Evolutionary conservation across 1,140 invertebrate genomes (phyloP).

Genomic region (Meloidogyne chitwoodi): DNA sequence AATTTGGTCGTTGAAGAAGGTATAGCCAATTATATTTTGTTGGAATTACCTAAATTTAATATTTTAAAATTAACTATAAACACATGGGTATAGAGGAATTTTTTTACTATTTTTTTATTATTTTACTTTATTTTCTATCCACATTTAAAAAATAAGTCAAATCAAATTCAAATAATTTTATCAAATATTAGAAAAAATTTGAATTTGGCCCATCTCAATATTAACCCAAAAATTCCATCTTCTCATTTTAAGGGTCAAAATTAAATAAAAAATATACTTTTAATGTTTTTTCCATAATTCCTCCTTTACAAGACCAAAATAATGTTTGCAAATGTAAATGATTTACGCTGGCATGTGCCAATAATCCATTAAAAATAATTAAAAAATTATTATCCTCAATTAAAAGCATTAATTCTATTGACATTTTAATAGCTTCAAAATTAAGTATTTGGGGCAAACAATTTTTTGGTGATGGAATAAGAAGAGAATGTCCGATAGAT

Average conservation of each 20-base stretch:
- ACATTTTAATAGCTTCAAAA: slow-evolving; percentile 42
- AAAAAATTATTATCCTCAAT: slow-evolving; percentile 51
- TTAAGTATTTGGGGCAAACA: slow-evolving; percentile 49
- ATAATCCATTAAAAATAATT: slow-evolving; percentile 51
- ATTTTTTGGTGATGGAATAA: slow-evolving; percentile 51
- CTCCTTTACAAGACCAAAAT: slow-evolving; percentile 59
- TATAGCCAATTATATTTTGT: background rate
- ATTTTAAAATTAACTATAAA: background rate
- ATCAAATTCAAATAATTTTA: too few relatives aligned
- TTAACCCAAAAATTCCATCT: too few relatives aligned
- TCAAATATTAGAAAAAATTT: too few relatives aligned
- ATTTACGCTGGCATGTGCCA: slow-evolving; percentile 59
- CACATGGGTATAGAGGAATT: background rate
- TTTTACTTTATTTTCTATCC: too few relatives aligned
- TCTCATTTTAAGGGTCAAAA: too few relatives aligned
- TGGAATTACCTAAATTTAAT: background rate
- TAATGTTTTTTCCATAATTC: slow-evolving; percentile 42
- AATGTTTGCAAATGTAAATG: slow-evolving; percentile 57
- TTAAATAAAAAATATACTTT: background rate
- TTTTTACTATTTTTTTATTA: too few relatives aligned
- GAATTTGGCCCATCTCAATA: too few relatives aligned
- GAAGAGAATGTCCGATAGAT: slow-evolving; percentile 48
- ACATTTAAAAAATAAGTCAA: too few relatives aligned
- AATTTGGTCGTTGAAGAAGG: slow-evolving; percentile 37
- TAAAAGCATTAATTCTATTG: slow-evolving; percentile 52